Evolutionary conservation across 2,888 invertebrate species (phyloP), one percentile per base, ranked within the genome.

Genomic region (Neria commutata): DNA sequence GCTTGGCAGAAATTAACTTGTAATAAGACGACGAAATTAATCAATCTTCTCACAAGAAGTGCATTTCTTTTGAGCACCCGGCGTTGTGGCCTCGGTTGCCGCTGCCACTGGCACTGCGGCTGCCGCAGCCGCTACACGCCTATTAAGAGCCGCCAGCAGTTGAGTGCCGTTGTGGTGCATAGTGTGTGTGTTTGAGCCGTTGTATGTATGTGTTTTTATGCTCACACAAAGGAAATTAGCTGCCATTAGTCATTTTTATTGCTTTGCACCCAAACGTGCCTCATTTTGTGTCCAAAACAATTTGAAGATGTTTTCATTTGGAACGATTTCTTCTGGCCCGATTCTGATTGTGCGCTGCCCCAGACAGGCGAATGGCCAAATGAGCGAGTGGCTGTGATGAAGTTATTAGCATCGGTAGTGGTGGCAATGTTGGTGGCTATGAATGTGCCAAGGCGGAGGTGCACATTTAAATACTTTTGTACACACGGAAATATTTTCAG

Each of bases 161-260:
- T n/a, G n/a, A 19, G 17, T 42, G 42, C 14, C 14, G 37, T 37
- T 14, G n/a, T 29, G 29, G 29, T 8, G 16, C 42, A 17, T 5
- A 42, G n/a, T n/a, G n/a, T n/a, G n/a, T n/a, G n/a, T n/a, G n/a
- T n/a, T n/a, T n/a, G n/a, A n/a, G n/a, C n/a, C n/a, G n/a, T n/a
- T n/a, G n/a, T n/a, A n/a, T n/a, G n/a, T n/a, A n/a, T n/a, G n/a
- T n/a, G n/a, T n/a, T n/a, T n/a, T n/a, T n/a, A n/a, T n/a, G 24
- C 51, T 34, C 24, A 10, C 51, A 40, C 8, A 42, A n/a, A 72
- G 73, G 73, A 73, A 73, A 73, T 73, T 73, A 73, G 71, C 64
- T 73, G 68, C 73, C 73, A 73, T 73, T 73, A 73, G 73, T 73
- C 73, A 73, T 73, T 73, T 73, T 73, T 73, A 73, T 73, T 73